Conservation (phyloP, 2,113 vertebrate species). For the Peromyscus polionotus region DNA sequence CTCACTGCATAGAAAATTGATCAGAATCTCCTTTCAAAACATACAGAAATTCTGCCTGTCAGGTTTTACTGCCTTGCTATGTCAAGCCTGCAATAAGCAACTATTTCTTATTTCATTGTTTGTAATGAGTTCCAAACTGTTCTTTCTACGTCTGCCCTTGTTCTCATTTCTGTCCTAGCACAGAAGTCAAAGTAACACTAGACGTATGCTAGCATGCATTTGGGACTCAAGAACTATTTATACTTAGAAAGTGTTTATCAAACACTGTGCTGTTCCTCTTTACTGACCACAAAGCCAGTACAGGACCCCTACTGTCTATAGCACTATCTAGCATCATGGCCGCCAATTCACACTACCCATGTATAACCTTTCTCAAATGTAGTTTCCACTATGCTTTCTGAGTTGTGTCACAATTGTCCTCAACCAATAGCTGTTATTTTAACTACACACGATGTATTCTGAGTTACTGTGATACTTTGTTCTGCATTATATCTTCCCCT, state of each 20-base stretch:
- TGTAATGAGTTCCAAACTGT: not conserved
- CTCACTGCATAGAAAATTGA: not conserved
- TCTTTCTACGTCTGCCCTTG: constrained; percentile 42
- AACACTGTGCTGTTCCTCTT: constrained; percentile 42
- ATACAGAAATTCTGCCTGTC: not conserved
- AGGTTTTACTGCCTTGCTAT: not conserved
- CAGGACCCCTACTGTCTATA: not conserved
- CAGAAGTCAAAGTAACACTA: constrained; percentile 15
- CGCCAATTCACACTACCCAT: not conserved
- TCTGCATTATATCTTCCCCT: constrained; percentile 11
- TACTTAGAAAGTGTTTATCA: constrained; percentile 25
- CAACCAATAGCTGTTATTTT: not conserved
- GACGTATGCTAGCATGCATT: not conserved
- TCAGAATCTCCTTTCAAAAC: constrained; percentile 48
- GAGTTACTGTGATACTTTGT: constrained; percentile 1
- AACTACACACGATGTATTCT: not conserved
- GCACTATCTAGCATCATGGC: not conserved
- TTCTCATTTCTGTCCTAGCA: constrained; percentile 16
- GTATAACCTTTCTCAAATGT: not conserved
- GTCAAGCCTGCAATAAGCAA: not conserved
- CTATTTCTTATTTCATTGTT: not conserved
- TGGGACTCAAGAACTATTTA: not conserved
- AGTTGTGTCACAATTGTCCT: not conserved
- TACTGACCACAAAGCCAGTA: not conserved
- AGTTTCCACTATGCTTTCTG: not conserved